phyloP scores from a whole-genome alignment of 2,113 vertebrate species.

The Engraulis encrasicolus region DNA sequence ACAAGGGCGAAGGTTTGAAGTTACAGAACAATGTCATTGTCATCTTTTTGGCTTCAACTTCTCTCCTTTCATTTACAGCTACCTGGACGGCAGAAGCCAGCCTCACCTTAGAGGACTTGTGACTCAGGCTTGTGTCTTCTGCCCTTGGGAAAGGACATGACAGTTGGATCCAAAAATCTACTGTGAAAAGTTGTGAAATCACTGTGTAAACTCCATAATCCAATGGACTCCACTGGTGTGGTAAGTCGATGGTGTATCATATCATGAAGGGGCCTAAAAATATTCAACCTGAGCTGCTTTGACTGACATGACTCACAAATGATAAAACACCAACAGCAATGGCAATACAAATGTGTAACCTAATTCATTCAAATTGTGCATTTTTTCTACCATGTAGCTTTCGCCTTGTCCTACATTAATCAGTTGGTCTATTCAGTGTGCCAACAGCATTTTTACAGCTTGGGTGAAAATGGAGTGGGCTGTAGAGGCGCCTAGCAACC shows the following conservation, averaged over 20 bases:
- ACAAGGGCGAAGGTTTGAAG: too few species aligned
- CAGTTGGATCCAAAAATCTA: too few species aligned
- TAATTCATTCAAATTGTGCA: not conserved
- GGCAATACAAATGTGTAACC: not conserved
- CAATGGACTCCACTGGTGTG: not conserved
- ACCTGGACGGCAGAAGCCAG: too few species aligned
- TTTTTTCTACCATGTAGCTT: not conserved
- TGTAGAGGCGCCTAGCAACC: constrained; percentile 37
- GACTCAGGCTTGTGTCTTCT: too few species aligned
- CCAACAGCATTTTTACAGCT: not conserved
- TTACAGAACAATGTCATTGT: too few species aligned
- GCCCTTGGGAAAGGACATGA: too few species aligned
- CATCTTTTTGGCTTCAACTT: too few species aligned
- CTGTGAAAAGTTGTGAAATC: too few species aligned
- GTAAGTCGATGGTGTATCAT: not conserved
- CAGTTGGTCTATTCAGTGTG: not conserved
- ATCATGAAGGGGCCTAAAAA: not conserved
- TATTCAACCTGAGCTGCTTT: not conserved
- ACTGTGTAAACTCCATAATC: too few species aligned
- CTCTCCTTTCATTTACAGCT: too few species aligned
- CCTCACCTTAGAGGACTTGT: too few species aligned
- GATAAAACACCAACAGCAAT: not conserved
- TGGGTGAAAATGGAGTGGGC: constrained; percentile 35
- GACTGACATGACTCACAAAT: not conserved
- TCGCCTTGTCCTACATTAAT: not conserved